phyloP scores from a whole-genome alignment of 1,140 invertebrate genomes.

The Archegozetes longisetosus region DNA sequence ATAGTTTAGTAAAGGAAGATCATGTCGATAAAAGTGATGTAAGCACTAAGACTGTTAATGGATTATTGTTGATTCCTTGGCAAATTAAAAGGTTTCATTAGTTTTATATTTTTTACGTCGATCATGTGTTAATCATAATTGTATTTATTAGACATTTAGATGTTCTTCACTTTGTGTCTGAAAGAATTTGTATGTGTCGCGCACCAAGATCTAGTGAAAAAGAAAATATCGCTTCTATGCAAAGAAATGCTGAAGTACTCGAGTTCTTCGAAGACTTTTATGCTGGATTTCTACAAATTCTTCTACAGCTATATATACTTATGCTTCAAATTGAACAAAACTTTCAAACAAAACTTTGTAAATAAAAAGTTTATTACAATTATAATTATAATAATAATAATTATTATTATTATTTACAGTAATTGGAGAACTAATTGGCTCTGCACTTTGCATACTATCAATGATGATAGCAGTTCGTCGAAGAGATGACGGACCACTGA shows the following conservation, averaged over 20 bases:
- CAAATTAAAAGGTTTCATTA: slow-evolving; percentile 22
- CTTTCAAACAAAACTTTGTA: slow-evolving; percentile 15
- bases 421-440: slow-evolving; percentile 20
- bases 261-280: slow-evolving; percentile 27
- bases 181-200: slow-evolving; percentile 19
- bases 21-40: slow-evolving; percentile 17
- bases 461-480: slow-evolving; percentile 22
- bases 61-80: slow-evolving; percentile 23
- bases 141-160: slow-evolving; percentile 19
- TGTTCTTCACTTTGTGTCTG: slow-evolving; percentile 21
- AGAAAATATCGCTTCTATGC: slow-evolving; percentile 17
- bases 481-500: slow-evolving; percentile 23
- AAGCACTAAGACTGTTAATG: slow-evolving; percentile 22
- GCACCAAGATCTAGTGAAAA: slow-evolving; percentile 17
- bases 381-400: neutral
- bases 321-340: slow-evolving; percentile 11
- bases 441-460: slow-evolving; percentile 20
- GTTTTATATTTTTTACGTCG: neutral
- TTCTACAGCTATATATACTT: slow-evolving; percentile 23
- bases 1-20: slow-evolving; percentile 17
- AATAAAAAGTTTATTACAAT: neutral
- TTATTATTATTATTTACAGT: slow-evolving; percentile 14
- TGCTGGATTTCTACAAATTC: slow-evolving; percentile 23
- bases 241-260: slow-evolving; percentile 20
- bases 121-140: neutral